These are phyloP conservation scores for Periplaneta americana DNA, from an alignment of 1,140 invertebrate genomes.

Conservation along the genomic window DNA sequence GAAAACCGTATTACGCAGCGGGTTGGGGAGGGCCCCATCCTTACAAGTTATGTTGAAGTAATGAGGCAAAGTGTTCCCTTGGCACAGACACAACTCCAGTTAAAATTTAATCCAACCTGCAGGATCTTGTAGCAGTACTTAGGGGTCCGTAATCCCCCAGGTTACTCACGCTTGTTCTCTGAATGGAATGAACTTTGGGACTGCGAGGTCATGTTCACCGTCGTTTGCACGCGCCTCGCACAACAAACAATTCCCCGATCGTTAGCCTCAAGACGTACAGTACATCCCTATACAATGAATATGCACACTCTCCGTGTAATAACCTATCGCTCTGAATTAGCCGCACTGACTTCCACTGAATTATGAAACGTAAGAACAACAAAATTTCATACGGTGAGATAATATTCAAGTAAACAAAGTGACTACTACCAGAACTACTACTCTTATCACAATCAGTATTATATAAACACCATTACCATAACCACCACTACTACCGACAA, in stretches of 20 bases:
- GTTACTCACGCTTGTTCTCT: not conserved
- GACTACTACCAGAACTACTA: no score
- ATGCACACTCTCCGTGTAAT: no score
- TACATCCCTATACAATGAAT: not conserved
- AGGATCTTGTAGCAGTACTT: not conserved
- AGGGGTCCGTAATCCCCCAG: not conserved
- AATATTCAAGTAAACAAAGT: no score
- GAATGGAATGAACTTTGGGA: not conserved
- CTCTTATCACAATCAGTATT: no score
- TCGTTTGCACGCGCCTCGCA: not conserved
- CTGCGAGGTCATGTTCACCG: not conserved
- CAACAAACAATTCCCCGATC: no score
- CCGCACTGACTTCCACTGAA: no score
- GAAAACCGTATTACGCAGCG: not conserved
- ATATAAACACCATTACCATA: no score
- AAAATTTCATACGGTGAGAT: no score
- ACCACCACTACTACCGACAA: no score
- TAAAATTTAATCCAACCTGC: not conserved
- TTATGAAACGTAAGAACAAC: no score
- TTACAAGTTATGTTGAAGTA: not conserved
- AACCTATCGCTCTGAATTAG: no score
- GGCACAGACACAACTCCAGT: not conserved
- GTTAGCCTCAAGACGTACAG: no score
- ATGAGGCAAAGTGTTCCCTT: not conserved
- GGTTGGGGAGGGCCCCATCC: not conserved